Conservation (phyloP, 2,888 invertebrate genomes). For the Dolomedes plantarius region DNA sequence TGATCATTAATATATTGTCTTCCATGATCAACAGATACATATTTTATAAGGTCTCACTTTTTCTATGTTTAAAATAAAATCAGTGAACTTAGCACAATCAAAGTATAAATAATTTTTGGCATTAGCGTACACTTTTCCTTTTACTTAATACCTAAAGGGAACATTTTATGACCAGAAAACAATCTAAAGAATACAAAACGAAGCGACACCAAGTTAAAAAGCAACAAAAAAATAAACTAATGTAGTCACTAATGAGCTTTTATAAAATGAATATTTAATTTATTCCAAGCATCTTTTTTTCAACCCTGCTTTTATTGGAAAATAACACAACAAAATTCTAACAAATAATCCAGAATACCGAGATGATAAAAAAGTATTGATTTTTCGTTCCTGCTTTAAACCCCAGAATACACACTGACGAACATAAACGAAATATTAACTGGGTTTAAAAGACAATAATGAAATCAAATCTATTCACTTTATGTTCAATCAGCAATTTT, state of each 20-base stretch:
- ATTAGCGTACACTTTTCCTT: no score
- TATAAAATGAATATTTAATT: not conserved
- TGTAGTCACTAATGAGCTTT: not conserved
- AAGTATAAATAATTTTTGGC: no score
- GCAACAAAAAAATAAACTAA: not conserved
- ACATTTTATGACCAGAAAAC: no score
- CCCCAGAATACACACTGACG: not conserved
- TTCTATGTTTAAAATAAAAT: no score
- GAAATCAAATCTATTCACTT: no score
- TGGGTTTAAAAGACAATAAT: not conserved
- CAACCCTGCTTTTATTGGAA: not conserved
- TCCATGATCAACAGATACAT: no score
- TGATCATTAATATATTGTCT: no score
- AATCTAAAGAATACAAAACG: not conserved
- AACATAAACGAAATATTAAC: not conserved
- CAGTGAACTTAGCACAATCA: no score
- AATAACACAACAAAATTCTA: not conserved
- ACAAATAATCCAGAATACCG: not conserved
- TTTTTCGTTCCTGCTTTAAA: not conserved
- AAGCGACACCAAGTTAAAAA: not conserved
- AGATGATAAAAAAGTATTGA: not conserved
- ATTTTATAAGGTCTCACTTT: no score
- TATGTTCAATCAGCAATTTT: no score
- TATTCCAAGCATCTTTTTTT: not conserved
- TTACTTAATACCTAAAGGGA: no score